Percentiles rank a stretch among this genome's conserved stretches.
Conservation (phyloP, 2,888 invertebrate genomes). For the Nysson spinosus region DNA sequence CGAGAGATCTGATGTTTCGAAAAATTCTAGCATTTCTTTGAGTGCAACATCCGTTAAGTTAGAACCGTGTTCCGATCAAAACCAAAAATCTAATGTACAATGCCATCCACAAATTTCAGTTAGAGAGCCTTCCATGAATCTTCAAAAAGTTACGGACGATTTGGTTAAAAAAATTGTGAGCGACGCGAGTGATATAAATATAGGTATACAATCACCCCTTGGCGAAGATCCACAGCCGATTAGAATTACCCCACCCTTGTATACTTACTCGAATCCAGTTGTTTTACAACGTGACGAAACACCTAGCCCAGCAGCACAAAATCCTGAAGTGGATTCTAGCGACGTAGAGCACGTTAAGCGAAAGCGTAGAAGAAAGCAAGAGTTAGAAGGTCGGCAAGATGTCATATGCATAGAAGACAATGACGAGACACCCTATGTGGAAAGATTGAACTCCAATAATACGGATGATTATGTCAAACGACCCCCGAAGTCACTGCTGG, state of each 20-base stretch:
- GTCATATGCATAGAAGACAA: constrained; percentile 75
- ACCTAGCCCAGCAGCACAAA: constrained; percentile 75
- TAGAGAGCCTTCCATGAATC: constrained; percentile 60
- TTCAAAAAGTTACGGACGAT: constrained; percentile 68
- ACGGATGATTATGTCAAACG: constrained; percentile 72
- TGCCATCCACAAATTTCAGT: constrained; percentile 57
- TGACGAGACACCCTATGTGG: constrained; percentile 72
- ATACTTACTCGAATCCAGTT: constrained; percentile 86
- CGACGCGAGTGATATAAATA: constrained; percentile 60
- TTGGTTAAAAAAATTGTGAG: constrained; percentile 69
- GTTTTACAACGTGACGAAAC: constrained; percentile 81
- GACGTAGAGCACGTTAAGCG: constrained; percentile 73
- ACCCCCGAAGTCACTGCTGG: constrained; percentile 80
- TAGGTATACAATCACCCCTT: constrained; percentile 69
- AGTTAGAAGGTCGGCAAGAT: constrained; percentile 74
- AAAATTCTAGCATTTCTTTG: constrained; percentile 41
- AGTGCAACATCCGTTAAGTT: constrained; percentile 47
- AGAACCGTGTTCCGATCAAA: constrained; percentile 62
- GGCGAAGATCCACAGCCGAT: constrained; percentile 83
- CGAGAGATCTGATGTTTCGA: constrained; percentile 43
- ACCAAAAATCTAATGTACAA: constrained; percentile 71
- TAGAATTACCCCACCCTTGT: constrained; percentile 85
- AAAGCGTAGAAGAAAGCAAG: constrained; percentile 75
- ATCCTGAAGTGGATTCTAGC: constrained; percentile 69
- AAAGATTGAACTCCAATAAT: constrained; percentile 66